Conservation (phyloP, 2,888 invertebrate genomes). For the Eugnorisma glareosa region DNA sequence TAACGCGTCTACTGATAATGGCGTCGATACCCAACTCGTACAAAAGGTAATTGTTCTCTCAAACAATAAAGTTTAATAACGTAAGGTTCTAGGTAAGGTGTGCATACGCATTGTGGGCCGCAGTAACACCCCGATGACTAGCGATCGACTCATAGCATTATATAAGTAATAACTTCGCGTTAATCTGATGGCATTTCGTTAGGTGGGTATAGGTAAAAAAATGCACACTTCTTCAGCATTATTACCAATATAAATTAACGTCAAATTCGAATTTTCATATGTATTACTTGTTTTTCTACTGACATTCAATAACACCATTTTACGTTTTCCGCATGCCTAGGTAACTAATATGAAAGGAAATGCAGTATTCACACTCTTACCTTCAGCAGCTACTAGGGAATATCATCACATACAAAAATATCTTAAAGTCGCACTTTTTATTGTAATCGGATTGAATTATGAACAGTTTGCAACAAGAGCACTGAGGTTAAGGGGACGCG, state of each 20-base stretch:
- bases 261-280: neutral
- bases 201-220: constrained; percentile 70
- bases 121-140: constrained; percentile 74
- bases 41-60: constrained; percentile 90
- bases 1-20: constrained; percentile 86
- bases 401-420: constrained; percentile 13
- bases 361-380: neutral
- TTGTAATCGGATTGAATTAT: constrained; percentile 75
- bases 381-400: constrained; percentile 9
- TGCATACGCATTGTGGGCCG: constrained; percentile 76
- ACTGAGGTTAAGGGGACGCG: constrained; percentile 81
- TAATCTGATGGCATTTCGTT: constrained; percentile 59
- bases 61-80: constrained; percentile 88
- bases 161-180: constrained; percentile 35
- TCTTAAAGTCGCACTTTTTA: constrained; percentile 66
- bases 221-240: constrained; percentile 18
- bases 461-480: constrained; percentile 77
- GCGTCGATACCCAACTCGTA: constrained; percentile 83
- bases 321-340: neutral
- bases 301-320: neutral
- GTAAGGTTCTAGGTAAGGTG: constrained; percentile 87
- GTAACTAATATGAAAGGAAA: neutral
- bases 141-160: constrained; percentile 67
- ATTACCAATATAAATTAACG: neutral
- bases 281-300: neutral